Conservation (phyloP, 2,888 invertebrate species). For the Drosophila diplacantha region DNA sequence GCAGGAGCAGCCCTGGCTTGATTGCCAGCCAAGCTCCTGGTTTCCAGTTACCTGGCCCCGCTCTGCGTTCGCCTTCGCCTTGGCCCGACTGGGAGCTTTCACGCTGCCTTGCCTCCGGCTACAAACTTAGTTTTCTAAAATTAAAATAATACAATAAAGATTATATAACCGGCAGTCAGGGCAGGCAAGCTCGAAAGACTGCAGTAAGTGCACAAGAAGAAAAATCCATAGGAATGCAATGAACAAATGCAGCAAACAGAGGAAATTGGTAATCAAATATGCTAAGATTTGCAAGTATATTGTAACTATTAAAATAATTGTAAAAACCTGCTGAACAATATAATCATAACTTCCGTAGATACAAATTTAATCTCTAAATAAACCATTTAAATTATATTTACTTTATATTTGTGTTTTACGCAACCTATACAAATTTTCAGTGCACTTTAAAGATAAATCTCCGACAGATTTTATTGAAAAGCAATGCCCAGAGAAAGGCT, state of each 20-base stretch:
- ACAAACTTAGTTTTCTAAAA: constrained; percentile 62
- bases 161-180: constrained; percentile 52
- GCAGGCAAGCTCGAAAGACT: constrained; percentile 18
- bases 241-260: background rate
- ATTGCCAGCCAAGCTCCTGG: constrained; percentile 33
- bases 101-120: constrained; percentile 25
- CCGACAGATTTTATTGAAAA: constrained; percentile 15
- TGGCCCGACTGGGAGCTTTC: constrained; percentile 21
- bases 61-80: constrained; percentile 8
- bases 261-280: background rate
- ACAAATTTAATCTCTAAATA: too few relatives aligned
- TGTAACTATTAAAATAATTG: background rate
- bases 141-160: constrained; percentile 71
- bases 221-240: background rate
- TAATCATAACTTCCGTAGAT: background rate
- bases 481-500: background rate
- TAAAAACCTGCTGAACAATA: background rate
- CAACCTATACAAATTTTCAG: background rate
- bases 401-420: background rate
- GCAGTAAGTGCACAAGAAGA: constrained; percentile 13
- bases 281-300: background rate
- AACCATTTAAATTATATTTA: background rate
- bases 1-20: constrained; percentile 16
- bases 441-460: constrained; percentile 12
- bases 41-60: constrained; percentile 35